These are phyloP conservation scores for Corythornis cristatus DNA, from an alignment of 2,113 vertebrate genomes.

Conservation along the genomic window DNA sequence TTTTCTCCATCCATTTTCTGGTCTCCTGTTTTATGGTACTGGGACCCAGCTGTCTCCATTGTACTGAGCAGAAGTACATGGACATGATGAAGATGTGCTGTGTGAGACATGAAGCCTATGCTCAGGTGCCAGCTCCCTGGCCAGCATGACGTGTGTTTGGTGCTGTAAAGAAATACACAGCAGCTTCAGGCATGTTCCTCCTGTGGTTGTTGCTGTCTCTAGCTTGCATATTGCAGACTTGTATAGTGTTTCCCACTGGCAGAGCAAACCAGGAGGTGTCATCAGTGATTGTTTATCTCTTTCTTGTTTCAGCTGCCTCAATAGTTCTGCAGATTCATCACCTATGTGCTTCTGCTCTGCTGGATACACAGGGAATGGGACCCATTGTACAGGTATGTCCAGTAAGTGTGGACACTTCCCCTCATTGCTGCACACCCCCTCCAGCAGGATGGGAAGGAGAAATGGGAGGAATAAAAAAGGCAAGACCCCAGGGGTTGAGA, in stretches of 20 bases:
- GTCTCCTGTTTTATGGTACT: not conserved
- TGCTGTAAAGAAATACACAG: not conserved
- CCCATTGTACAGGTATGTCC: conserved; percentile 84
- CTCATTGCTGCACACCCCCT: no score
- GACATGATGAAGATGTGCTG: not conserved
- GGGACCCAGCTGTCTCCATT: rapidly evolving
- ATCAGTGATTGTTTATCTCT: not conserved
- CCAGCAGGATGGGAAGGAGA: no score
- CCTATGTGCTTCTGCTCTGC: conserved; percentile 85
- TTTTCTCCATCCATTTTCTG: not conserved
- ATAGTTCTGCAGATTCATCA: conserved; percentile 57
- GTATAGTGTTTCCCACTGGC: not conserved
- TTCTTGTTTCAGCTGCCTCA: conserved; percentile 83
- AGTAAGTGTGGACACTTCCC: not conserved
- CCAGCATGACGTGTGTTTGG: not conserved
- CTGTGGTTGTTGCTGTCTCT: not conserved
- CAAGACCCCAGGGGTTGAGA: no score
- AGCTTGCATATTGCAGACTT: not conserved
- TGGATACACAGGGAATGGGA: conserved; percentile 90
- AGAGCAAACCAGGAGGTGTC: rapidly evolving
- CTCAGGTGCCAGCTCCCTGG: not conserved
- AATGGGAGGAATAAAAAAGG: no score
- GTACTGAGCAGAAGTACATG: not conserved
- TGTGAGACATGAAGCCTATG: not conserved
- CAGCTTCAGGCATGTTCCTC: not conserved